Base-by-base conservation (phyloP, 2,797 vertebrate species). In the Gobio occitaniae region DNA sequence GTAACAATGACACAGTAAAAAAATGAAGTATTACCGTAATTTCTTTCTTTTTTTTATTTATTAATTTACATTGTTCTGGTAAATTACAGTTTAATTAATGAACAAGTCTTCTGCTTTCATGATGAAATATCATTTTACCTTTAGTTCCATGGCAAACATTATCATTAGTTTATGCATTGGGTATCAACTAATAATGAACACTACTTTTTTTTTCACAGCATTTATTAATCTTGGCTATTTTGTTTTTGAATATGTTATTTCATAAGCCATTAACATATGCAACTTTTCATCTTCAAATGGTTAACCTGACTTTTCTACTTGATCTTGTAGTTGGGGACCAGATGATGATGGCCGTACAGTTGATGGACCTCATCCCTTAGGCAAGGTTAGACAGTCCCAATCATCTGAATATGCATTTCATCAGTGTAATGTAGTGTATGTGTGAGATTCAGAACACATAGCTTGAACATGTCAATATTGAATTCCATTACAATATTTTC, bases 281-380 rank as follows among this genome's bases (percentile, higher is more conserved):
- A 50, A 4, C 3, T 29, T 48, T 29, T 72, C 6, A 7, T n/a
- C 0, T 16, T 44, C 9, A 21, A 13, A 4, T n/a, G 74, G 2
- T 21, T 85, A 7, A 89, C 76, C 21, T 21, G 12, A 1, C 59
- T 15, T 50, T 0, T 86, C 75, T 44, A 56, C 3, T 89, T 41
- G 72, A 54, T 79, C 32, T 65, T 71, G 80, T 93, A 99, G 98
- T 90, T 99, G 98, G 98, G 98, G 98, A 89, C 98, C 98, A 13
- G 98, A 99, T 75, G 98, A 99, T 1, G 98, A 99, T 0, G 98
- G 98, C 12, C 97, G 95, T 87, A 99, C 98, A 0, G 97, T 99
- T 84, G 98, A 99, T 32, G 98, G 98, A 63, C 98, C 98, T 29
- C 98, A 99, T 76, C 97, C 97, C 6, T 94, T 99, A 50, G 98